phyloP scores from a whole-genome alignment of 2,888 invertebrate genomes.

The Drosophila anomelani region DNA sequence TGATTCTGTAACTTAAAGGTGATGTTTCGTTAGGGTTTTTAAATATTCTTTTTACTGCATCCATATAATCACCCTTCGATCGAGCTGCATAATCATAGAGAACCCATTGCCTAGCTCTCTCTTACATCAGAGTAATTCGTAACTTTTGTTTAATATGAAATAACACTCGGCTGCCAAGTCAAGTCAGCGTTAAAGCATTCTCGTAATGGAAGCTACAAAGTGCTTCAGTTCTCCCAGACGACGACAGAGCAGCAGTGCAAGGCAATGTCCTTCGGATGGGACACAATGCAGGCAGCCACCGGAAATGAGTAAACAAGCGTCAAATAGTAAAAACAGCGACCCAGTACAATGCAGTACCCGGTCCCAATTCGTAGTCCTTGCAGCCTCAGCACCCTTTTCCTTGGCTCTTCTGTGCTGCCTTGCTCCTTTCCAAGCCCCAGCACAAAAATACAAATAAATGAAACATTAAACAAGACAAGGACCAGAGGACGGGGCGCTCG shows the following conservation, averaged over 20 bases:
- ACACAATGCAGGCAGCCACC: conserved; percentile 61
- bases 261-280: conserved; percentile 40
- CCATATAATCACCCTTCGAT: neutral
- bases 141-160: conserved; percentile 21
- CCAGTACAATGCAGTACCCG: conserved; percentile 53
- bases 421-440: conserved; percentile 44
- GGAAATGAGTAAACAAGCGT: conserved; percentile 81
- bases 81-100: neutral
- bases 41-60: too few relatives aligned
- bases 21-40: too few relatives aligned
- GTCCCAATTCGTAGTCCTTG: conserved; percentile 29
- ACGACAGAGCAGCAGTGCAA: conserved; percentile 23
- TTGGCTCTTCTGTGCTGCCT: neutral
- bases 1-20: too few relatives aligned
- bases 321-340: conserved; percentile 73
- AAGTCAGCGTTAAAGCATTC: conserved; percentile 33
- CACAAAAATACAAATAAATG: conserved; percentile 72
- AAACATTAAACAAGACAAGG: conserved; percentile 71
- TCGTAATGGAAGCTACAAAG: conserved; percentile 42
- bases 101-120: neutral
- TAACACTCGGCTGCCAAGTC: conserved; percentile 22
- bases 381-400: conserved; percentile 1
- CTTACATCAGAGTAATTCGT: neutral
- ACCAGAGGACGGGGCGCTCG: conserved; percentile 2
- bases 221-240: conserved; percentile 13